Evolutionary conservation across 1,140 invertebrate genomes (phyloP).

Genomic region (Gryon sp.): DNA sequence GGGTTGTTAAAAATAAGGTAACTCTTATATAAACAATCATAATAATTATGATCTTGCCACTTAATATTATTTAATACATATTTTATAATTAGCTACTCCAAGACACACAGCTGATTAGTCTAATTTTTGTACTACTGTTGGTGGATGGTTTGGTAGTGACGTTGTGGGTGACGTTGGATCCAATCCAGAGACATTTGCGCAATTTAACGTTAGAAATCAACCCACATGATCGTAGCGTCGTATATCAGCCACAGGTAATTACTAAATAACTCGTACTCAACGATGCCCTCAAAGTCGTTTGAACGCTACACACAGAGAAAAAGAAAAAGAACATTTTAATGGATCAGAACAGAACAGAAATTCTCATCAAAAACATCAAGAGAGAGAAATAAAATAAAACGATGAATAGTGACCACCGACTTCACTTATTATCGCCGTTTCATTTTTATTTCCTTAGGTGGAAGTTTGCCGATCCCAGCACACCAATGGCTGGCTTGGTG

Average conservation of each 20-base stretch:
- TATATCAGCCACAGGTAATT: conserved; percentile 91
- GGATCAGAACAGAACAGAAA: too few relatives aligned
- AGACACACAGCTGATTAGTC: conserved; percentile 89
- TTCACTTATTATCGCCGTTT: conserved; percentile 12
- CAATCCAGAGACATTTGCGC: conserved; percentile 89
- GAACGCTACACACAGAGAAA: neutral
- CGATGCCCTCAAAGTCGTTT: conserved; percentile 27
- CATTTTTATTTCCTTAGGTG: conserved; percentile 81
- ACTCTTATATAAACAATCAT: neutral
- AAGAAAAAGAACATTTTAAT: too few relatives aligned
- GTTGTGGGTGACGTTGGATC: conserved; percentile 89
- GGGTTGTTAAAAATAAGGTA: conserved; percentile 84
- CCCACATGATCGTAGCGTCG: conserved; percentile 86
- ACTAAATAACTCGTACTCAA: conserved; percentile 22
- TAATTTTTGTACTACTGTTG: conserved; percentile 88
- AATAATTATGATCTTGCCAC: neutral
- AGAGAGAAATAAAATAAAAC: conserved; percentile 30
- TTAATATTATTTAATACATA: neutral
- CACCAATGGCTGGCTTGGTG: conserved; percentile 91
- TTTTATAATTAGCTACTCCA: conserved; percentile 82
- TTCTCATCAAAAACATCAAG: neutral
- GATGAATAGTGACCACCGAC: conserved; percentile 3
- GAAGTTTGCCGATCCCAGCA: conserved; percentile 92
- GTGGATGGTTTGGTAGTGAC: conserved; percentile 89
- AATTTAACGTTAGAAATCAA: conserved; percentile 91